Evolutionary conservation across 2,888 invertebrate genomes (phyloP).

Genomic region (Hirudinaria manillensis): DNA sequence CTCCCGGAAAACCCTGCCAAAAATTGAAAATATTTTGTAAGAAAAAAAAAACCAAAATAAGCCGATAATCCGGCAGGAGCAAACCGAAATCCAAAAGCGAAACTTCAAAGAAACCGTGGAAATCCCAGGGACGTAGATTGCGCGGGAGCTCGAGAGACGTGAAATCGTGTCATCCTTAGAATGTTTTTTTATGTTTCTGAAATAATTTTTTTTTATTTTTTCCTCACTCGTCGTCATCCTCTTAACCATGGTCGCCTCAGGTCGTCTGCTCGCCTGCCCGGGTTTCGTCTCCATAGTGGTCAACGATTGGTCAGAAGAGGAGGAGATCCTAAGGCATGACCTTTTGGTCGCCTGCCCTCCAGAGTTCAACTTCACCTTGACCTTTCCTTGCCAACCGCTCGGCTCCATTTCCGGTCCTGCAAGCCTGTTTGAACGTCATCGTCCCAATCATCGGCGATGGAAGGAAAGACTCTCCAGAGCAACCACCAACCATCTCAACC

Average conservation of each 20-base stretch:
- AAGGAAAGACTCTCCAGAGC: background rate
- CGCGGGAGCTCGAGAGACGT: too few species aligned
- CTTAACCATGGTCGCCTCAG: background rate
- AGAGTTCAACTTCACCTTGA: background rate
- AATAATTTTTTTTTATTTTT: too few species aligned
- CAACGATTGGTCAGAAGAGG: conserved; percentile 20
- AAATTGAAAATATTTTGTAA: too few species aligned
- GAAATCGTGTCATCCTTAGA: too few species aligned
- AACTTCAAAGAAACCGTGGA: too few species aligned
- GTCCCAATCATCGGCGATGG: background rate
- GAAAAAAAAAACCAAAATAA: too few species aligned
- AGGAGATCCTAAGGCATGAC: conserved; percentile 23
- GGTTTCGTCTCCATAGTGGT: conserved; percentile 16
- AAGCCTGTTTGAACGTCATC: background rate
- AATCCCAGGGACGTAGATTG: too few species aligned
- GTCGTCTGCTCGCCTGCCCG: conserved; percentile 6
- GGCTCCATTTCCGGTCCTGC: background rate
- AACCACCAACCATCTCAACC: background rate
- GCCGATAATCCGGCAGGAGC: too few species aligned
- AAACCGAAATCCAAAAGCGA: too few species aligned
- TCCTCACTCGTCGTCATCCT: too few species aligned
- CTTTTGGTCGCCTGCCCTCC: conserved; percentile 19
- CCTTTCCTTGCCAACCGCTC: conserved; percentile 7
- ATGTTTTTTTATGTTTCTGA: too few species aligned
- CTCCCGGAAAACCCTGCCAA: background rate